Conservation (phyloP, 2,888 invertebrate species). For the Cheilosia grossa region DNA sequence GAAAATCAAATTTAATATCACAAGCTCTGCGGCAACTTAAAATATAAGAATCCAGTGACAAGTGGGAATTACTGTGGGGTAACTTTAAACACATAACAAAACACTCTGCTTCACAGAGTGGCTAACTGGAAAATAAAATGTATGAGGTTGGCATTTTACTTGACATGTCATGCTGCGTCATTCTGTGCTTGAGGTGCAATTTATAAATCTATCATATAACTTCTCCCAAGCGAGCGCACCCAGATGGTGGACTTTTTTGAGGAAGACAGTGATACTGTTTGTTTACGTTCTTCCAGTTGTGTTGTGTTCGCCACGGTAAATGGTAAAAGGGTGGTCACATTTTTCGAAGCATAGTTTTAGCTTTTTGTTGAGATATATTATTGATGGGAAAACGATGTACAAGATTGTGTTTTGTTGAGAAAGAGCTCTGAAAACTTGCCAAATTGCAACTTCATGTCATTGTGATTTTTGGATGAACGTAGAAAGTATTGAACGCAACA, state of each 20-base stretch:
- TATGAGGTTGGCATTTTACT: slow-evolving; percentile 10
- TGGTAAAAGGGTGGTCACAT: neutral
- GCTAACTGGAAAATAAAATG: neutral
- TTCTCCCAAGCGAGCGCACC: slow-evolving; percentile 31
- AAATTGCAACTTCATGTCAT: neutral
- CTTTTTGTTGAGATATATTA: neutral
- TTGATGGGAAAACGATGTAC: neutral
- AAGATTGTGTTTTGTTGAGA: neutral
- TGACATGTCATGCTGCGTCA: slow-evolving; percentile 18
- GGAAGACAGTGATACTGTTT: neutral
- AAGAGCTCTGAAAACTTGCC: neutral
- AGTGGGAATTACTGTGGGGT: neutral
- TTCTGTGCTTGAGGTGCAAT: slow-evolving; percentile 45
- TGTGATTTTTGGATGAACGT: neutral
- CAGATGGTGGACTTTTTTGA: neutral
- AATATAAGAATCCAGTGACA: neutral
- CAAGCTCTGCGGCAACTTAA: neutral
- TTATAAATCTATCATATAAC: slow-evolving; percentile 64
- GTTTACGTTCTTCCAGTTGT: neutral
- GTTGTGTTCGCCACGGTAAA: neutral
- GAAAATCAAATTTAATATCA: neutral
- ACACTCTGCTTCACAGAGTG: neutral
- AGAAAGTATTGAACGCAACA: no score
- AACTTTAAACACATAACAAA: neutral
- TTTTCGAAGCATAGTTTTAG: no score